Evolutionary conservation across 2,888 invertebrate genomes (phyloP), one percentile per base, ranked within the genome.

Genomic region (Aporophyla lueneburgensis): DNA sequence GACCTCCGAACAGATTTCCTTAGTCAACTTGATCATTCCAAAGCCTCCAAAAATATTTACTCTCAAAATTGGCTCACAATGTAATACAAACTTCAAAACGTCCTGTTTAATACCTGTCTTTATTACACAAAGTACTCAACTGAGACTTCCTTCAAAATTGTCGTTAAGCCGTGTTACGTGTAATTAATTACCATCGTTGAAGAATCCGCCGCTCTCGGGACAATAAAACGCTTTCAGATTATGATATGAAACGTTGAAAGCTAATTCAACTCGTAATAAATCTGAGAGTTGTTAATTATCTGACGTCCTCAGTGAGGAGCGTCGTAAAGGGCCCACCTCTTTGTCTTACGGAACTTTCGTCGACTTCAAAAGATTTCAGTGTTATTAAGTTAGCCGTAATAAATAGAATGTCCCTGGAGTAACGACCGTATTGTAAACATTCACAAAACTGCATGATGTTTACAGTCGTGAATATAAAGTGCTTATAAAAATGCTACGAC

Each of bases 241-340:
- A 94, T 95, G 93, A 95, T 94, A 94, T 95, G 94, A 94, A 95
- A 94, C 90, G 94, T 89, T 94, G 93, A 93, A 95, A 95, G 95
- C 94, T 94, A 93, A 95, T 95, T 94, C 92, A 91, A 93, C 90
- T 92, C 91, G 91, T 93, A 93, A 95, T 95, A 95, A 96, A 95
- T 95, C 90, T 80, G 91, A 92, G 94, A 94, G 93, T 95, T 95
- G 94, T 95, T 95, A 95, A 96, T 95, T 94, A 94, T 93, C 90
- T 91, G 90, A 87, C 90, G 88, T 91, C 89, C 87, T 90, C 80
- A 74, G 76, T 66, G 71, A 80, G 73, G 78, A 69, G 91, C 92
- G 90, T 93, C 93, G 92, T 93, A 93, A 95, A 94, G 91, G 90
- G 89, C 85, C 89, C 89, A 78, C 81, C 85, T 90, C 91, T 93